Evolutionary conservation across 2,113 vertebrate genomes (phyloP).

Genomic region (Crotalus helleri): DNA sequence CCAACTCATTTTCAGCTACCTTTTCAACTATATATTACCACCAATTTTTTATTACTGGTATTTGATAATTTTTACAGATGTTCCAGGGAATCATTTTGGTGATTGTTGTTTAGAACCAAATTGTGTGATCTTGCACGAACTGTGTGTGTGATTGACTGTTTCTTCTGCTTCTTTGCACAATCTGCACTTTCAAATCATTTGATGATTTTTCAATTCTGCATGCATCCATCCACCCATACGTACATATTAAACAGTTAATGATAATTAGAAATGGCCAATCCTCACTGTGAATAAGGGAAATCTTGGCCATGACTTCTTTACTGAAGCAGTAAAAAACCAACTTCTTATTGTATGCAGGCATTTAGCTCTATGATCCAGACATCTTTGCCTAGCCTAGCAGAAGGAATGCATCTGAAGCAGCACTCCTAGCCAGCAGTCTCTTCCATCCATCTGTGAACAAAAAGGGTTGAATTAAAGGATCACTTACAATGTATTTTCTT

Average conservation of each 20-base stretch:
- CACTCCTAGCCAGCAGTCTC: background rate
- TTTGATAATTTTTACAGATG: background rate
- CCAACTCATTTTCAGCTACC: background rate
- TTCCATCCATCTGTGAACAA: slow-evolving; percentile 25
- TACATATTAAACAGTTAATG: background rate
- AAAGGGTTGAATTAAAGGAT: slow-evolving; percentile 25
- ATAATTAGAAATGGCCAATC: background rate
- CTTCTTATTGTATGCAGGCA: background rate
- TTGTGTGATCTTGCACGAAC: background rate
- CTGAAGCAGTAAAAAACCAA: background rate
- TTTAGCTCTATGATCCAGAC: background rate
- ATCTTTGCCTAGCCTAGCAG: background rate
- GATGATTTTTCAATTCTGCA: background rate
- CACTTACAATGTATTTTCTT: slow-evolving; percentile 30
- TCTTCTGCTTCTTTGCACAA: background rate
- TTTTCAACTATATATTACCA: background rate
- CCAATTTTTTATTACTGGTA: background rate
- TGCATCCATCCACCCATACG: no score
- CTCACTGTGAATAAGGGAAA: slow-evolving; percentile 27
- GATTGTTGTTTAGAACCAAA: background rate
- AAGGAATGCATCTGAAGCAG: slow-evolving; percentile 6
- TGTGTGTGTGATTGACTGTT: background rate
- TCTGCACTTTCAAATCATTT: background rate
- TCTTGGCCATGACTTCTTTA: background rate
- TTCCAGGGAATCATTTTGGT: background rate